Percentiles rank a stretch among this genome's conserved stretches.
Conservation (phyloP, 1,140 invertebrate genomes). For the Tetramorium simillimum region DNA sequence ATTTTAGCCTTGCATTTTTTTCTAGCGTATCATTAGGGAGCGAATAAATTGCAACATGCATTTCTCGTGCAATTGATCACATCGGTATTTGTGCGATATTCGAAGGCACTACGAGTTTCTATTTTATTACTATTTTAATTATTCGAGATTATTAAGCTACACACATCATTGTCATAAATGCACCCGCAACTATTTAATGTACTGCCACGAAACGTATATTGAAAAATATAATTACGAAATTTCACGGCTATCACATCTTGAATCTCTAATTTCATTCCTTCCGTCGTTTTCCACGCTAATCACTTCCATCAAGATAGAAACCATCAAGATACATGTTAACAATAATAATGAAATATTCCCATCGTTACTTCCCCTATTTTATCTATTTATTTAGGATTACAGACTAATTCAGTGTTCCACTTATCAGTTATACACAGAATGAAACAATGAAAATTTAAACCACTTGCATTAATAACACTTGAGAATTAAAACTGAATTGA, state of each 20-base stretch:
- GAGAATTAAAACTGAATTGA: neutral
- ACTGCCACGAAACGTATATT: constrained; percentile 50
- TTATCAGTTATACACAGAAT: neutral
- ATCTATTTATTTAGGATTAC: neutral
- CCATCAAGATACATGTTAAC: neutral
- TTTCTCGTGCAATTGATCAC: neutral
- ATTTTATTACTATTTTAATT: constrained; percentile 39
- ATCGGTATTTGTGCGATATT: neutral
- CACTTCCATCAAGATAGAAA: too few species aligned
- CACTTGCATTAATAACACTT: neutral
- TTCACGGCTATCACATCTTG: neutral
- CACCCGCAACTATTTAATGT: constrained; percentile 45
- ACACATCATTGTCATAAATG: constrained; percentile 26
- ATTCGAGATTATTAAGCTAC: constrained; percentile 32
- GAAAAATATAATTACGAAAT: constrained; percentile 51
- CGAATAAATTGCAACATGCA: neutral
- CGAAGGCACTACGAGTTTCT: neutral
- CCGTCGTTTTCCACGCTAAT: neutral
- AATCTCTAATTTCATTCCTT: neutral
- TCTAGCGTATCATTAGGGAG: neutral
- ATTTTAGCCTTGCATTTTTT: neutral
- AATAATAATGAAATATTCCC: neutral
- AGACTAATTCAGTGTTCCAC: neutral
- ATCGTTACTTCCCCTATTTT: neutral
- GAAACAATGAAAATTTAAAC: neutral